These are phyloP conservation scores for Menura novaehollandiae DNA, from an alignment of 2,113 vertebrate species.

Conservation along the genomic window DNA sequence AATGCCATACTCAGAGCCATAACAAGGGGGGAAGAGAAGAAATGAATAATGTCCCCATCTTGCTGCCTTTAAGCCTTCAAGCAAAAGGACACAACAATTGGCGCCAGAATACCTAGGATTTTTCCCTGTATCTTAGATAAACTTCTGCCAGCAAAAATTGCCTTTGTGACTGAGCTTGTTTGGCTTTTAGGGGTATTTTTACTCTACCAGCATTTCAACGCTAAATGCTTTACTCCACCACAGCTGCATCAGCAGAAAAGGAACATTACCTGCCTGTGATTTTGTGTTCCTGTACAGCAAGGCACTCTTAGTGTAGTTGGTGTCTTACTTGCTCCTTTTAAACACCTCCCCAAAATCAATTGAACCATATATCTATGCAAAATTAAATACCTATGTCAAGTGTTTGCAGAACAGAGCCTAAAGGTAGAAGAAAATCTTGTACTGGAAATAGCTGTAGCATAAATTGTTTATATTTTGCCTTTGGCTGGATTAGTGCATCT, in stretches of 20 bases:
- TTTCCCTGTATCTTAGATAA: background rate
- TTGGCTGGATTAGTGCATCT: background rate
- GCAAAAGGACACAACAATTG: background rate
- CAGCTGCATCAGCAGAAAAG: background rate
- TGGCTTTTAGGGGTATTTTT: background rate
- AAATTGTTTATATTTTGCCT: constrained; percentile 43
- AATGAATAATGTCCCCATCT: background rate
- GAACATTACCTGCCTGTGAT: background rate
- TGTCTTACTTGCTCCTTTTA: background rate
- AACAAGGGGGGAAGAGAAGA: background rate
- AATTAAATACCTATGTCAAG: constrained; percentile 24
- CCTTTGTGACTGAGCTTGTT: background rate
- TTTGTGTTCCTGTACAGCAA: background rate
- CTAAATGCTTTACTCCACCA: background rate
- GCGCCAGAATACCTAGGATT: background rate
- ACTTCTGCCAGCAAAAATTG: background rate
- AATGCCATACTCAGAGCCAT: rapidly evolving
- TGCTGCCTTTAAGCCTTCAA: background rate
- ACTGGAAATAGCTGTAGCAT: constrained; percentile 6
- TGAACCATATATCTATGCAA: background rate
- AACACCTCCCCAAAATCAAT: background rate
- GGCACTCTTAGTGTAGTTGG: background rate
- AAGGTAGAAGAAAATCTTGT: background rate
- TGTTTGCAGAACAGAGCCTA: background rate
- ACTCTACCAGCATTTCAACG: background rate